Evolutionary conservation across 2,797 vertebrate species (phyloP).

Genomic region (Galagoides demidoff): DNA sequence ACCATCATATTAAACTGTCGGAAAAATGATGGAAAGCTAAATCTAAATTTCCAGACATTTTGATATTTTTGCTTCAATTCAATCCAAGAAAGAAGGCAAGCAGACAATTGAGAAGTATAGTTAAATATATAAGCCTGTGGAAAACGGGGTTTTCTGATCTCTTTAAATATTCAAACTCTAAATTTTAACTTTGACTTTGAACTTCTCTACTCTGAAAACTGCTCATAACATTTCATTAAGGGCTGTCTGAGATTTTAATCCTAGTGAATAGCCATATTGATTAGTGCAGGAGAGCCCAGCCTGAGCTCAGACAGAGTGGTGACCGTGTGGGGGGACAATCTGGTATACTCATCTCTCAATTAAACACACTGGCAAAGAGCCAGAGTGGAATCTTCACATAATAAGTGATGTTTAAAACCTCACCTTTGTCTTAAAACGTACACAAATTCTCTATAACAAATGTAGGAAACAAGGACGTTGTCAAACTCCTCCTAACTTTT

Average conservation of each 20-base stretch:
- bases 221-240: background rate
- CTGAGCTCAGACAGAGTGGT: background rate
- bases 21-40: slow-evolving; percentile 4
- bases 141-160: background rate
- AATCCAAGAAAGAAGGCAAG: background rate
- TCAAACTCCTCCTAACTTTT: slow-evolving; percentile 1
- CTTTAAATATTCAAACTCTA: slow-evolving; percentile 29
- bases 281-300: background rate
- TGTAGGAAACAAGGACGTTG: background rate
- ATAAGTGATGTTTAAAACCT: background rate
- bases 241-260: background rate
- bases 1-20: background rate
- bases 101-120: background rate
- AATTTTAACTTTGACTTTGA: background rate
- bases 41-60: background rate
- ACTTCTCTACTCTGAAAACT: background rate
- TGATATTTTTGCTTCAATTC: slow-evolving; percentile 18
- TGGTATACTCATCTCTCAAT: background rate
- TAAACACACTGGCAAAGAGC: background rate
- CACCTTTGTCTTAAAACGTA: slow-evolving; percentile 20
- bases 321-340: background rate
- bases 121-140: background rate
- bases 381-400: background rate
- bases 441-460: background rate
- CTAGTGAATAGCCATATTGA: background rate